Evolutionary conservation across 2,888 invertebrate genomes (phyloP).

Genomic region (Germaria angustata): DNA sequence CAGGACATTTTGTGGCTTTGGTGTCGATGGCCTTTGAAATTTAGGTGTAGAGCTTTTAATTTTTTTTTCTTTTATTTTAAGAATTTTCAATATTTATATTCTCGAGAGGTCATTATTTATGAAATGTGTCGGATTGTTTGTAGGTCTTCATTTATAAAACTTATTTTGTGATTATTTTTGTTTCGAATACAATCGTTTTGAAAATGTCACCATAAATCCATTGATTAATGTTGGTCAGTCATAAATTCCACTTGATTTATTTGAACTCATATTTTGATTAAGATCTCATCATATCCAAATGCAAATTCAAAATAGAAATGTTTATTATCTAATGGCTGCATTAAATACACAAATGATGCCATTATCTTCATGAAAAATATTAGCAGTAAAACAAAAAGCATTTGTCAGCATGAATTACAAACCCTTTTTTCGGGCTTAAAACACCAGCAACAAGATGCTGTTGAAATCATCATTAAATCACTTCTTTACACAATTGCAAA

Average conservation of each 20-base stretch:
- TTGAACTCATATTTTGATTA: conserved; percentile 26
- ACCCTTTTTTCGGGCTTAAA: conserved; percentile 17
- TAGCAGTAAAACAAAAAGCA: background rate
- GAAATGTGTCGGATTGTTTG: too few species aligned
- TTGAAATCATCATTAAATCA: conserved; percentile 64
- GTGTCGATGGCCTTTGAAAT: too few species aligned
- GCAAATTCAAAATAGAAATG: conserved; percentile 30
- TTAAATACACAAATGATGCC: conserved; percentile 62
- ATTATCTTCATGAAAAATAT: too few species aligned
- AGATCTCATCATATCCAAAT: conserved; percentile 28
- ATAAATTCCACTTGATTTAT: conserved; percentile 48
- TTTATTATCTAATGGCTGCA: conserved; percentile 62
- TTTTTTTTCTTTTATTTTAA: too few species aligned
- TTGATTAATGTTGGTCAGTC: background rate
- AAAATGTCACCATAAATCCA: conserved; percentile 17
- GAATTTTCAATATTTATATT: too few species aligned
- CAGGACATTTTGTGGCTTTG: too few species aligned
- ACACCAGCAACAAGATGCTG: conserved; percentile 20
- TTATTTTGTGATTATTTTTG: too few species aligned
- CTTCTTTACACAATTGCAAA: conserved; percentile 56
- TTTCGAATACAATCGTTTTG: too few species aligned
- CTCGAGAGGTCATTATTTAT: too few species aligned
- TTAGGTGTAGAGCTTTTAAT: too few species aligned
- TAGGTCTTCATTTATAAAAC: too few species aligned
- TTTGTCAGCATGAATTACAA: conserved; percentile 36